phyloP scores from a whole-genome alignment of 1,140 invertebrate genomes.

The Pseudomyrmex sp. region DNA sequence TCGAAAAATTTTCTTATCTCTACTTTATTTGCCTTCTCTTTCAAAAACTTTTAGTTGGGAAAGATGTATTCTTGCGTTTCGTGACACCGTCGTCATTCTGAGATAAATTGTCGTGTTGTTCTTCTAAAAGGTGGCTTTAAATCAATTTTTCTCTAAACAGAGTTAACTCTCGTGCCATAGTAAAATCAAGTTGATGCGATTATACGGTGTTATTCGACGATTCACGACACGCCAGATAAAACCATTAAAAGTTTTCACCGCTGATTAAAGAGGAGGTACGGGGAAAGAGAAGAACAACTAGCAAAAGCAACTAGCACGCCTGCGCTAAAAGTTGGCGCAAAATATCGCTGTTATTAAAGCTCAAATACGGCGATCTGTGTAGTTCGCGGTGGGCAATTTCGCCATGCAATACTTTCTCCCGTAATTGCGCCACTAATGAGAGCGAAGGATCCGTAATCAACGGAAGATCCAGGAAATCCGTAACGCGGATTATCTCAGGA shows the following conservation, averaged over 20 bases:
- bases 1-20: too few species aligned
- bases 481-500: conserved; percentile 24
- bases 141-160: conserved; percentile 18
- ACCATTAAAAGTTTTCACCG: conserved; percentile 67
- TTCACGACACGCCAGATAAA: conserved; percentile 60
- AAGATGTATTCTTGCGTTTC: too few species aligned
- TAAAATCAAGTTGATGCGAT: conserved; percentile 23
- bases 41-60: too few species aligned
- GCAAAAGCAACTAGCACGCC: conserved; percentile 1
- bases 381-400: conserved; percentile 54
- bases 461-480: neutral
- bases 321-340: conserved; percentile 55
- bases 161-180: conserved; percentile 16
- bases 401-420: conserved; percentile 28
- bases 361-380: conserved; percentile 23
- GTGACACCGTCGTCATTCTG: neutral
- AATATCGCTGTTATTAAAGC: conserved; percentile 42
- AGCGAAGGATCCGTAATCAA: conserved; percentile 8
- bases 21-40: too few species aligned
- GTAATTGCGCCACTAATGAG: conserved; percentile 62
- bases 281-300: neutral
- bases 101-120: neutral
- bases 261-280: conserved; percentile 31
- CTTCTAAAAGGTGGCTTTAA: neutral
- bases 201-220: conserved; percentile 13